phyloP scores from a whole-genome alignment of 2,888 invertebrate species.

The Apodemia duryi region DNA sequence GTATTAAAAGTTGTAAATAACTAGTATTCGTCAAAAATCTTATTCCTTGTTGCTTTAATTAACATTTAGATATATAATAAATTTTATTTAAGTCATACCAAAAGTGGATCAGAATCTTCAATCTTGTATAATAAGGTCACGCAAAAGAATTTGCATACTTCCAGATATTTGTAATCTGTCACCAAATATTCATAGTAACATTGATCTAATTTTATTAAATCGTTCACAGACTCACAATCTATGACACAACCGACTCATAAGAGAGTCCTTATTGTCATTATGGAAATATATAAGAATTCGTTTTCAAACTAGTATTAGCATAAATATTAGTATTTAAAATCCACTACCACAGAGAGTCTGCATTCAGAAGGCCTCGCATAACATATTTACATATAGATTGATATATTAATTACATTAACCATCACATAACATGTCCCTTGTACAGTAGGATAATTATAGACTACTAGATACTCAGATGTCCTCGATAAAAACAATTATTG shows the following conservation, averaged over 20 bases:
- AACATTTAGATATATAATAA: slow-evolving; percentile 69
- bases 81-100: slow-evolving; percentile 64
- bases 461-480: slow-evolving; percentile 12
- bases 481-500: not conserved
- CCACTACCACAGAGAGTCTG: slow-evolving; percentile 42
- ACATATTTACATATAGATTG: slow-evolving; percentile 26
- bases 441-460: slow-evolving; percentile 17
- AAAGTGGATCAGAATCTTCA: slow-evolving; percentile 64
- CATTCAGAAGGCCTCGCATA: slow-evolving; percentile 23
- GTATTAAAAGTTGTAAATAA: slow-evolving; percentile 47
- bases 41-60: slow-evolving; percentile 65
- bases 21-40: slow-evolving; percentile 52
- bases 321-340: slow-evolving; percentile 7
- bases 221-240: slow-evolving; percentile 35
- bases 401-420: slow-evolving; percentile 20
- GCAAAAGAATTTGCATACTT: slow-evolving; percentile 59
- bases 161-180: slow-evolving; percentile 40
- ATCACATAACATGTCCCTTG: slow-evolving; percentile 21
- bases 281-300: slow-evolving; percentile 39
- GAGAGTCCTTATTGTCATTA: slow-evolving; percentile 58
- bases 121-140: slow-evolving; percentile 66
- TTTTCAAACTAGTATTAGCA: slow-evolving; percentile 42
- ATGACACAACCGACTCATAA: slow-evolving; percentile 57
- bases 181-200: slow-evolving; percentile 35
- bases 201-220: slow-evolving; percentile 41